phyloP scores from a whole-genome alignment of 2,113 vertebrate genomes.

The Chamaea fasciata region DNA sequence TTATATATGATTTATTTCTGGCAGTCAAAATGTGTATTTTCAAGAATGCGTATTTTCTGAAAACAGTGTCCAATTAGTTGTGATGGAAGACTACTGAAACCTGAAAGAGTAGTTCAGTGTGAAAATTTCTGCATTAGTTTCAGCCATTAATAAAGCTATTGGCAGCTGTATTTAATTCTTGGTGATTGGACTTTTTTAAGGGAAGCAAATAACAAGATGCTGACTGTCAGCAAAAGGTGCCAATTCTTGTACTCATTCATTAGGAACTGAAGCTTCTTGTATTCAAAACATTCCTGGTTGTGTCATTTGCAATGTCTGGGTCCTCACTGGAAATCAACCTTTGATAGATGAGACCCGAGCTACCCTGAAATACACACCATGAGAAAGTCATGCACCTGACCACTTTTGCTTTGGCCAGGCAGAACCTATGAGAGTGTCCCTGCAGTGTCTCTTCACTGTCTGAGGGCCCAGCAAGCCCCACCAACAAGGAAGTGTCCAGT shows the following conservation, averaged over 20 bases:
- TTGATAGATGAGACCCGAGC: background rate
- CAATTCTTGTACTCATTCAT: background rate
- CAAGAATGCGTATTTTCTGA: background rate
- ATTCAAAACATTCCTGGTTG: background rate
- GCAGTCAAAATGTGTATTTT: background rate
- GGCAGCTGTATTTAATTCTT: background rate
- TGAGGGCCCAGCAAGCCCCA: background rate
- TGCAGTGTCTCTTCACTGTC: background rate
- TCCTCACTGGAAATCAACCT: background rate
- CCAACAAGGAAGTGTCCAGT: background rate
- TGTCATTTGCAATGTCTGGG: background rate
- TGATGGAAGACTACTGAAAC: background rate
- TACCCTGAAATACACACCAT: background rate
- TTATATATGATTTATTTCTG: background rate
- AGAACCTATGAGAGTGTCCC: background rate
- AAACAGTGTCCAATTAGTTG: background rate
- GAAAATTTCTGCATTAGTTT: background rate
- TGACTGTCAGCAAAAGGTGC: background rate
- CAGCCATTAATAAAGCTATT: background rate
- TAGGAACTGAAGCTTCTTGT: background rate
- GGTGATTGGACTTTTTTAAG: background rate
- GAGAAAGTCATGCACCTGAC: background rate
- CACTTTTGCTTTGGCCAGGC: background rate
- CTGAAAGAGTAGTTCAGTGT: background rate
- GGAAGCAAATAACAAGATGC: background rate